Evolutionary conservation across 2,888 invertebrate species (phyloP), one percentile per base, ranked within the genome.

Genomic region (Chydorus sphaericus): DNA sequence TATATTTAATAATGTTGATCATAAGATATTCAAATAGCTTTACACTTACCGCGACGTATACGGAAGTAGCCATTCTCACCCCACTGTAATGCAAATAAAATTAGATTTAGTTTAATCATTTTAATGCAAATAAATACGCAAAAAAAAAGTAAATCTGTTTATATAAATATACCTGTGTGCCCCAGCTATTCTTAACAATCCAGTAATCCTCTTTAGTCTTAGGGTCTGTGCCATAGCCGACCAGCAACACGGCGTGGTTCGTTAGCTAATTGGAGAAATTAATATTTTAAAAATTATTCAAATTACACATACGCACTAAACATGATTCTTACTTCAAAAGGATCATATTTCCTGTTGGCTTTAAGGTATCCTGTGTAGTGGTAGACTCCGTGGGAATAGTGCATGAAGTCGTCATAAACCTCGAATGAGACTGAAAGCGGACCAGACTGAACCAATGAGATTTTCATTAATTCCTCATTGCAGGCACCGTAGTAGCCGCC

Each of bases 211-310:
- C 63, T 8, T 67, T 67, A 4, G 63, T 62, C 11, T 36, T 59
- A 26, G 62, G 51, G 29, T 72, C 71, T 1, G 60, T 63, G 1
- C 74, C 74, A 61, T 72, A 74, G 3, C 74, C 73, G 14, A 74
- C 73, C 26, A 72, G 59, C 26, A 73, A 62, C 4, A 74, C 73
- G 14, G 72, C 73, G 59, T 74, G 73, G 62, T 73, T 72, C 14
- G 70, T 70, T 44, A 68, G 60, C 65, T 73, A 16, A 54, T 11
- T 2, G 11, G 26, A 38, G 8, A 4, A 38, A 54, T 2, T 11
- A 52, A 4, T 26, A 20, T 29, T 30, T n/a, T n/a, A 23, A 1
- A 39, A 28, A 48, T 11, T 18, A 30, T 28, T 11, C 5, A 23
- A 50, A 28, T 20, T 11, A 26, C 2, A 14, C 14, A 26, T 28